A percentile compares a stretch with the other conserved stretches of the same genome.
Conservation (phyloP, 2,888 invertebrate species). For the Eurois occulta region DNA sequence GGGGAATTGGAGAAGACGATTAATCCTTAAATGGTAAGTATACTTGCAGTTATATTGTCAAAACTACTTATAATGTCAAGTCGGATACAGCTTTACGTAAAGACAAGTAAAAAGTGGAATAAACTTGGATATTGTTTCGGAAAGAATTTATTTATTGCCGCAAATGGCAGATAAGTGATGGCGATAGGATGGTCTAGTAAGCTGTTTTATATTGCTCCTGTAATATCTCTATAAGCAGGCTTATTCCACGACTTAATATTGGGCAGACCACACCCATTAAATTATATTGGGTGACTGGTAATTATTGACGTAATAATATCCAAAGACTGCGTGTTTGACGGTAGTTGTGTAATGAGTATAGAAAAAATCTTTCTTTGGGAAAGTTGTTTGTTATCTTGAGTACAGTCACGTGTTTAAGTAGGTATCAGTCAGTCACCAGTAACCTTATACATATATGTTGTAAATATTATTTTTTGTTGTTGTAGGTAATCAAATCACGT, state of each 20-base stretch:
- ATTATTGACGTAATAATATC: too few species aligned
- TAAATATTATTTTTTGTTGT: neutral
- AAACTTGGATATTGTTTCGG: conserved; percentile 41
- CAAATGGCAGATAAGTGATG: conserved; percentile 14
- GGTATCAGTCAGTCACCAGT: too few species aligned
- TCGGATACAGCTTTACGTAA: conserved; percentile 22
- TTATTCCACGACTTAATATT: neutral
- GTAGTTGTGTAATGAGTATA: too few species aligned
- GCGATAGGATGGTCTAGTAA: conserved; percentile 17
- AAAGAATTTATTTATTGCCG: conserved; percentile 43
- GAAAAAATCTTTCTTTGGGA: too few species aligned
- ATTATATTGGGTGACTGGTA: too few species aligned
- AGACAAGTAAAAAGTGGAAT: conserved; percentile 44
- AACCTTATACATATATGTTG: too few species aligned
- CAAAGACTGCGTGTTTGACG: too few species aligned
- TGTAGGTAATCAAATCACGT: neutral
- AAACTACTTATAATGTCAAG: conserved; percentile 53
- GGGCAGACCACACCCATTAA: too few species aligned
- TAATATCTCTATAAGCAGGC: neutral
- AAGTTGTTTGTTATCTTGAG: too few species aligned
- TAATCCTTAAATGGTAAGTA: conserved; percentile 43
- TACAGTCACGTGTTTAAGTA: too few species aligned
- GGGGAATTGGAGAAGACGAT: conserved; percentile 39
- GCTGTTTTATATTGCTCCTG: conserved; percentile 1
- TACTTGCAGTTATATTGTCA: conserved; percentile 56